Base-by-base conservation (phyloP, 2,888 invertebrate genomes). In the Erebia epiphron region DNA sequence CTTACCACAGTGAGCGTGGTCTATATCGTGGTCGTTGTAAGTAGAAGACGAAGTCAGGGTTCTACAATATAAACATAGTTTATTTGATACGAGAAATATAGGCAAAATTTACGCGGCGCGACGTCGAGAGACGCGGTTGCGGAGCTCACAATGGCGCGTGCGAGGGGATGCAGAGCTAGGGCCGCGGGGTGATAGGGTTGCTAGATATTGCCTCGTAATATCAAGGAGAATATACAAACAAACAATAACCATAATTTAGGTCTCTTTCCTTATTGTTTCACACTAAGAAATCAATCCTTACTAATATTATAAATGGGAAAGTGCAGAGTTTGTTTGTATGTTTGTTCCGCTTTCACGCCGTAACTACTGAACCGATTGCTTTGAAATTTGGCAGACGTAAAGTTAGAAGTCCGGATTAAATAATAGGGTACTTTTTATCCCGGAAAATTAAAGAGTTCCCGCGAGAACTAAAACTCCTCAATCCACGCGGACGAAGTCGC, bases 51-150 rank as follows among this genome's bases (percentile, higher is more conserved):
- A 8, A 18, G 60, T 54, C 50, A 85, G 82, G 84, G 84, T 80
- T 85, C 81, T 26, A 84, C 81, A 86, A 88, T 83, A 87, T 86
- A 83, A 86, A 86, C 84, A 86, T 85, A 80, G 83, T 85, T 80
- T 16, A 84, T 86, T 83, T 80, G 81, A 85, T 87, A 86, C 83
- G 83, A 77, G 73, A 89, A 86, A 85, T 85, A 83, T 81, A 76
- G 83, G 85, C 87, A 88, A 89, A 89, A 88, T 86, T 84, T 82
- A 84, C 83, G 83, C 82, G 81, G 78, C 80, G 82, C 79, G 79
- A 80, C 82, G 83, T 83, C 79, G 82, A 85, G 83, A 84, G 86
- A 83, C 86, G 87, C 86, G 82, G 86, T 86, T 86, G 88, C 86
- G 83, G 76, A 81, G 83, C 80, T 80, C 83, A 88, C 88, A 89